Conservation (phyloP, 2,797 vertebrate genomes). For the Vespertilio murinus region DNA sequence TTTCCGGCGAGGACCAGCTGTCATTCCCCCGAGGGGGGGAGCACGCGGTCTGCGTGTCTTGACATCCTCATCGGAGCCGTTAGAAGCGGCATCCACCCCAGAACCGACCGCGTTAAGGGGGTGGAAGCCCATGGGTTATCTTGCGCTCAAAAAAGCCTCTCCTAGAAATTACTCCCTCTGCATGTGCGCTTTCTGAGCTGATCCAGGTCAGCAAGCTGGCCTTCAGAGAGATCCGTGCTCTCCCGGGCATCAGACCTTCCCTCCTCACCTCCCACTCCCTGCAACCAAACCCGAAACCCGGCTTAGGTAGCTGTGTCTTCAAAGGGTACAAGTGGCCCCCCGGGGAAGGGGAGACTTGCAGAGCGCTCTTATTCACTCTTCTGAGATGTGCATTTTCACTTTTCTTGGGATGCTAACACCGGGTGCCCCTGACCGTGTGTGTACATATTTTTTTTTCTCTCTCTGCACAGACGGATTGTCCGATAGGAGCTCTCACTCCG, state of each 20-base stretch:
- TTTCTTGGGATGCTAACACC: background rate
- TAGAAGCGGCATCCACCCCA: conserved; percentile 67
- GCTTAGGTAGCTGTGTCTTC: conserved; percentile 56
- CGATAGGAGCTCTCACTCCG: conserved; percentile 91
- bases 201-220: conserved; percentile 69
- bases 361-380: conserved; percentile 40
- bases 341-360: conserved; percentile 30
- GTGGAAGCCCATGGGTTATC: conserved; percentile 45
- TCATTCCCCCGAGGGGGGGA: conserved; percentile 67
- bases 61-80: conserved; percentile 73
- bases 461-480: conserved; percentile 89
- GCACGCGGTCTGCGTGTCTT: conserved; percentile 65
- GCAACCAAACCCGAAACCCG: background rate
- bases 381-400: conserved; percentile 60
- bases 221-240: conserved; percentile 49
- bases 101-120: conserved; percentile 55
- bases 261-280: conserved; percentile 9
- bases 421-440: conserved; percentile 55
- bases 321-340: conserved; percentile 53
- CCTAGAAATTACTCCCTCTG: conserved; percentile 68
- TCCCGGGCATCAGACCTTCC: conserved; percentile 44
- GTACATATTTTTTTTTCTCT: conserved; percentile 65
- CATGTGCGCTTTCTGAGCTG: conserved; percentile 49
- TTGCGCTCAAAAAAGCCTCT: conserved; percentile 58
- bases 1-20: conserved; percentile 69